phyloP scores from a whole-genome alignment of 2,797 vertebrate genomes.

The Lepus oiostolus region DNA sequence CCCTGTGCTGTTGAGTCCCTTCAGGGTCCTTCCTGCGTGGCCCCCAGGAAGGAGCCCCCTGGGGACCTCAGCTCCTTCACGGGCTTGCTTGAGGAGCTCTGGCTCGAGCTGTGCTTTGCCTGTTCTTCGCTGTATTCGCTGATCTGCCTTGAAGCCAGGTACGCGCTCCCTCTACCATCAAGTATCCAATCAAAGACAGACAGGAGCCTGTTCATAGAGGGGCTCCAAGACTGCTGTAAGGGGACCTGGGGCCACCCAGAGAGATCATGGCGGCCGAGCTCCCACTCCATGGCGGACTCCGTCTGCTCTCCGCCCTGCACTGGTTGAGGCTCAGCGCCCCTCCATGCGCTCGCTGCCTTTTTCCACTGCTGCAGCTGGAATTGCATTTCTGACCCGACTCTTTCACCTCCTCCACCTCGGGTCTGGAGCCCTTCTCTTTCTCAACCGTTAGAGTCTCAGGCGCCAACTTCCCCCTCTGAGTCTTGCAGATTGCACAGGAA shows the following conservation, averaged over 20 bases:
- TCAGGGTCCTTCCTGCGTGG: background rate
- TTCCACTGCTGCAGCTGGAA: background rate
- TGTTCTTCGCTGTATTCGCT: background rate
- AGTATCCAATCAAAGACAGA: background rate
- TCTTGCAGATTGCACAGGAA: conserved; percentile 65
- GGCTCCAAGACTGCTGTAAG: background rate
- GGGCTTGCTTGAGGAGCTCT: background rate
- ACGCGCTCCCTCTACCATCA: background rate
- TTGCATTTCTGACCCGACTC: background rate
- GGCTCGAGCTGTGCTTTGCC: background rate
- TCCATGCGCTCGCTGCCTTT: no score
- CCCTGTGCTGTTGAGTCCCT: background rate
- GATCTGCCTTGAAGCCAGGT: background rate
- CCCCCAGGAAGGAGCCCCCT: background rate
- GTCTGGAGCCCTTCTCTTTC: background rate
- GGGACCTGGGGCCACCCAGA: background rate
- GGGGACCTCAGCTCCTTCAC: background rate
- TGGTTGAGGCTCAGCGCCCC: background rate
- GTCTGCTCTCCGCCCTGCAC: no score
- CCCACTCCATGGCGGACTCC: no score
- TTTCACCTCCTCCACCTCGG: background rate
- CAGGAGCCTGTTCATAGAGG: background rate
- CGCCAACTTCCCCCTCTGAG: conserved; percentile 64
- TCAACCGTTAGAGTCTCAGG: background rate
- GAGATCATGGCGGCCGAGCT: no score